Evolutionary conservation across 2,888 invertebrate species (phyloP), one percentile per base, ranked within the genome.

Genomic region (Sesia bembeciformis): DNA sequence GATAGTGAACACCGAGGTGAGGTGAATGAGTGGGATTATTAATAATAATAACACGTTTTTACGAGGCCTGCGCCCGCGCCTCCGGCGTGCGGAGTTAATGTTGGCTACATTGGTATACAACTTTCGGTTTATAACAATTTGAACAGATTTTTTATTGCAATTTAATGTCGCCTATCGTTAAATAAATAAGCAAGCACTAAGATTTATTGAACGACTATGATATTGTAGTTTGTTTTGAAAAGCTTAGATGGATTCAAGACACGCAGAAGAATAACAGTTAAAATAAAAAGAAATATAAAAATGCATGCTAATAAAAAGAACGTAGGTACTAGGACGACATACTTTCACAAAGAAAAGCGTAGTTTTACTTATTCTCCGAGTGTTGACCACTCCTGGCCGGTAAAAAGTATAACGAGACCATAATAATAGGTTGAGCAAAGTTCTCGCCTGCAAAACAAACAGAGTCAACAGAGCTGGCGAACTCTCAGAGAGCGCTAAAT

Each of bases 391-490:
- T 66, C 59, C 84, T 74, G 76, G 61, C 62, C 62, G 69, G 70
- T 55, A 85, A 86, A 84, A 86, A 84, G 79, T 81, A 83, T 78
- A 86, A 81, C 79, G 75, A 80, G 80, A 78, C 70, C 68, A 74
- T 88, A 88, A 88, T 88, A 82, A 88, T 86, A 81, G 88, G 86
- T 82, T 84, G 76, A 64, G 82, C 73, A 74, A 77, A 84, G 81
- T 89, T 89, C 88, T 86, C 89, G 88, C 88, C 86, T 76, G 85
- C 80, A 87, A 89, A 89, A 89, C 89, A 89, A 89, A 89, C 89
- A 89, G 70, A 68, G 69, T 69, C 72, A 70, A 78, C 85, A 79
- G 81, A 76, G 80, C 74, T 77, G 73, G 64, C 70, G 62, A 61
- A 67, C 70, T 70, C 62, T 56, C 72, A 69, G 74, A 73, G 79